Evolutionary conservation across 2,888 invertebrate genomes (phyloP), one percentile per base, ranked within the genome.

Genomic region (Ptilodon capucinus): DNA sequence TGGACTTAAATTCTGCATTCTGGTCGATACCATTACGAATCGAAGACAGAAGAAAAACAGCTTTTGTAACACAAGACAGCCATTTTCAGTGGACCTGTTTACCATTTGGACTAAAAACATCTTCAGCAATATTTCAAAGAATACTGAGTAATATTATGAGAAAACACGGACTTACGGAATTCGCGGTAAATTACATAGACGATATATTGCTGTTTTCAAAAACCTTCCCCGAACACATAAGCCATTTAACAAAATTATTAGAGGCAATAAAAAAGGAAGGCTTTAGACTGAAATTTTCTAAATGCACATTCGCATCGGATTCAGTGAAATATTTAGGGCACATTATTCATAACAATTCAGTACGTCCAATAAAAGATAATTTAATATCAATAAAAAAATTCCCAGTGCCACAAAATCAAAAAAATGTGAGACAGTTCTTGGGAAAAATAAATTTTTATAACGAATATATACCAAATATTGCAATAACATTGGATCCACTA

Each of bases 1-100:
- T 78, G 0, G 76, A 78, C 46, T 65, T 79, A 52, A 79, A 79
- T 50, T 77, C 76, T 16, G 78, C 77, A 32, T 81, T 82, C 54
- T 80, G 81, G 79, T 73, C 76, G 2, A 79, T 79, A 23, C 76
- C 79, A 7, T 46, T 79, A 42, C 40, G 49, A 53, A 60, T 73
- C 18, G 47, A 71, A 63, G 75, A 78, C 44, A 71, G 65, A 57
- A 9, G 67, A 0, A 80, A 79, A 54, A 74, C 73, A 4, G 75
- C 42, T 35, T 79, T 76, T 60, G 64, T 68, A 4, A 64, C 61
- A 8, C 63, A 65, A 48, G 53, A 60, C 23, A 54, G 48, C 1
- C 67, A 65, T 16, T 74, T 55, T 49, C 61, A 72, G 54, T 68
- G 73, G 68, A 73, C 73, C 0, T 71, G 77, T 42, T 42, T 79